Evolutionary conservation across 2,113 vertebrate species (phyloP).

Genomic region (Tapirus terrestris): DNA sequence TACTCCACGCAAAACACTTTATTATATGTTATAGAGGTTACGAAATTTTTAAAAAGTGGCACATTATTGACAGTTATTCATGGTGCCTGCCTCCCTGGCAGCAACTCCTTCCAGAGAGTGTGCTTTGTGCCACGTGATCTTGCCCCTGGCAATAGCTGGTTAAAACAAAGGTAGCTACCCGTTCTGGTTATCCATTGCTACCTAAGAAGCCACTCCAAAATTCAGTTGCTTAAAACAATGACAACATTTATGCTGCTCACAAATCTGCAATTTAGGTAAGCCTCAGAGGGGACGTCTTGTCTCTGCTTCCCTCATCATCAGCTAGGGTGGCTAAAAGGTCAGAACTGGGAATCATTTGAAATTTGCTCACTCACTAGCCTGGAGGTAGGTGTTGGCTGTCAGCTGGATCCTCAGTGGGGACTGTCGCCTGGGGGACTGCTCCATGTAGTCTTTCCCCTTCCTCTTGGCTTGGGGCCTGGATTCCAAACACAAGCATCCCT

Average conservation of each 20-base stretch:
- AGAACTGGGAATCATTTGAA: background rate
- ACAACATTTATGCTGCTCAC: background rate
- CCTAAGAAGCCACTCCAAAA: background rate
- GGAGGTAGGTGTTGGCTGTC: background rate
- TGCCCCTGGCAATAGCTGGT: background rate
- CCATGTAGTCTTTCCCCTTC: background rate
- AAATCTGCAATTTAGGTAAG: background rate
- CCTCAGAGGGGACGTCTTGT: background rate
- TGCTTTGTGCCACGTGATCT: background rate
- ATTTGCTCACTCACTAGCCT: background rate
- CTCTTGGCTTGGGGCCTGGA: background rate
- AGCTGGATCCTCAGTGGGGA: background rate
- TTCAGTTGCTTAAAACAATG: background rate
- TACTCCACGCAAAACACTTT: background rate
- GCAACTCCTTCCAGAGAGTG: background rate
- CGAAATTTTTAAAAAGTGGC: background rate
- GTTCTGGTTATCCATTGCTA: background rate
- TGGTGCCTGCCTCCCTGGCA: background rate
- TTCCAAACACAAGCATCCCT: background rate
- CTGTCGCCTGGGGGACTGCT: background rate
- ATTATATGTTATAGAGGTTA: background rate
- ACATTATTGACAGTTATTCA: background rate
- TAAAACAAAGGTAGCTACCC: background rate
- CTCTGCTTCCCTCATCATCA: background rate
- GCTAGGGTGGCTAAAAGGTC: background rate